Conservation (phyloP, 2,888 invertebrate genomes). For the Trilocha varians region DNA sequence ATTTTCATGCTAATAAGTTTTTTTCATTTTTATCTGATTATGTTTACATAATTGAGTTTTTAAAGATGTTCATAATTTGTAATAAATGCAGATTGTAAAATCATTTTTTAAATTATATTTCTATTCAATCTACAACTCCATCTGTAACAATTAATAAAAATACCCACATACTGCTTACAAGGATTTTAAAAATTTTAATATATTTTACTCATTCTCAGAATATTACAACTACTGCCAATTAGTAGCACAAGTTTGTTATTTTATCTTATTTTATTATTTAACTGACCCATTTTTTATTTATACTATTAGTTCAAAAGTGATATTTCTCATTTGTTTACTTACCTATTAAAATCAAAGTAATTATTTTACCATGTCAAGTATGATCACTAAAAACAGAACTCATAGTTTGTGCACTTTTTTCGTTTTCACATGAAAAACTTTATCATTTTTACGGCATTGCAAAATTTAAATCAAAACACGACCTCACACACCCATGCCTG, state of each 20-base stretch:
- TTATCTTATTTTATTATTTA: background rate
- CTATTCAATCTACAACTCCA: no score
- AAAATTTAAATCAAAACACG: slow-evolving; percentile 43
- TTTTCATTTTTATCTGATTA: no score
- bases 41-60: no score
- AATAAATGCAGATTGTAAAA: no score
- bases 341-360: slow-evolving; percentile 4
- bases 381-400: slow-evolving; percentile 26
- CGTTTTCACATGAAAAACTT: slow-evolving; percentile 26
- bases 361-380: slow-evolving; percentile 32
- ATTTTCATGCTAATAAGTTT: no score
- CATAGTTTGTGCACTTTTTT: slow-evolving; percentile 23
- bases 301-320: background rate
- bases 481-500: slow-evolving; percentile 32
- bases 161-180: no score
- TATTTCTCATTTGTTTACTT: background rate
- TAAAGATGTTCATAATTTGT: no score
- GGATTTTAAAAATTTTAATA: no score
- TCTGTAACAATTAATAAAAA: no score
- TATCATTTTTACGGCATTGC: slow-evolving; percentile 44
- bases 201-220: background rate
- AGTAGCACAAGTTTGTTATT: background rate
- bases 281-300: background rate
- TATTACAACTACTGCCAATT: background rate
- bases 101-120: no score